These are phyloP conservation scores for Phataginus tetradactyla DNA, from an alignment of 2,797 vertebrate genomes.

Conservation along the genomic window DNA sequence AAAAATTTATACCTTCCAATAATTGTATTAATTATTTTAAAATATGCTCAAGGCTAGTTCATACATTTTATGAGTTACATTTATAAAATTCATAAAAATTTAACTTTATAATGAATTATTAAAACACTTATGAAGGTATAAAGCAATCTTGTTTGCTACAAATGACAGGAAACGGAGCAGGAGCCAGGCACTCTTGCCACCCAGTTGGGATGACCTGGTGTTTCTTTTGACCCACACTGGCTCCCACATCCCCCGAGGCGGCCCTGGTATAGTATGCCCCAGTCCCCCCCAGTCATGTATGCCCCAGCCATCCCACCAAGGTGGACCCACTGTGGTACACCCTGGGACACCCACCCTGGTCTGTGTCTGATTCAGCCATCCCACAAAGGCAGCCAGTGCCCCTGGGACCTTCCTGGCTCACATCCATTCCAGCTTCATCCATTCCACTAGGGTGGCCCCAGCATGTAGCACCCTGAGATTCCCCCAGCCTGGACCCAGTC, in stretches of 20 bases:
- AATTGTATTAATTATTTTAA: constrained; percentile 51
- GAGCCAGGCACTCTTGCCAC: not conserved
- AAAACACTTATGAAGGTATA: constrained; percentile 31
- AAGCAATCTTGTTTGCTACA: constrained; percentile 22
- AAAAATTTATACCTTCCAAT: constrained; percentile 49
- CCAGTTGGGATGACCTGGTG: too few species aligned
- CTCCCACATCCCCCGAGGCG: too few species aligned
- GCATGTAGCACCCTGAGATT: not conserved
- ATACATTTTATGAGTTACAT: constrained; percentile 34
- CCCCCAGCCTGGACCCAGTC: not conserved
- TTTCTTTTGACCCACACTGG: too few species aligned
- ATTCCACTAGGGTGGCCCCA: not conserved
- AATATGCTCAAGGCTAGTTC: constrained; percentile 41
- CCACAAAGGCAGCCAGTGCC: not conserved
- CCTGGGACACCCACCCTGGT: not conserved
- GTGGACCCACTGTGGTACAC: not conserved
- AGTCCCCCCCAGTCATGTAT: too few species aligned
- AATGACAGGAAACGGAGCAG: not conserved
- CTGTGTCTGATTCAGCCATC: not conserved
- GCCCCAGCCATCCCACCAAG: not conserved
- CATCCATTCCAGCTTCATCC: not conserved
- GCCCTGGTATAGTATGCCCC: too few species aligned
- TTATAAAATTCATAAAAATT: constrained; percentile 62
- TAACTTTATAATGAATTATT: constrained; percentile 64
- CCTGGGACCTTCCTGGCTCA: not conserved